Percentiles rank a stretch among this genome's conserved stretches.
These are phyloP conservation scores for Meta bourneti DNA, from an alignment of 2,888 invertebrate species.

Conservation along the genomic window DNA sequence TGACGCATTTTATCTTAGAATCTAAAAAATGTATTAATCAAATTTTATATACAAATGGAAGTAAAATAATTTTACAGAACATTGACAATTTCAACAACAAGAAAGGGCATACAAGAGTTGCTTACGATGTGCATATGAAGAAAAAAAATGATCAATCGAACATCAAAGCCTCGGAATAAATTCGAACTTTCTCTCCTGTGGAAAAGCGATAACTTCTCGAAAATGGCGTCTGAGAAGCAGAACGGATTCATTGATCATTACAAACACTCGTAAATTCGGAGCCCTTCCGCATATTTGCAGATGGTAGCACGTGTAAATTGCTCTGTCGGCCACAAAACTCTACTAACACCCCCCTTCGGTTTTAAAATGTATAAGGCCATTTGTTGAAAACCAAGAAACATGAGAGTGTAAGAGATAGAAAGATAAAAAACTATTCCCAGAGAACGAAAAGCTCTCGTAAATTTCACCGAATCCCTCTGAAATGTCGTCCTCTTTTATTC, in stretches of 20 bases:
- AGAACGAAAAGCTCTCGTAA: slow-evolving; percentile 56
- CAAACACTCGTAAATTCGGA: slow-evolving; percentile 55
- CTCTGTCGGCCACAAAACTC: slow-evolving; percentile 62
- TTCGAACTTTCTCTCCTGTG: not conserved
- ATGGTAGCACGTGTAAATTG: slow-evolving; percentile 59
- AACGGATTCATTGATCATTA: slow-evolving; percentile 64
- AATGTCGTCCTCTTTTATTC: slow-evolving; percentile 53
- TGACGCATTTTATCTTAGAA: no score
- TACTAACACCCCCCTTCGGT: slow-evolving; percentile 28
- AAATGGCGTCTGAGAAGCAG: not conserved
- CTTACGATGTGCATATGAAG: no score
- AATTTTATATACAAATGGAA: no score
- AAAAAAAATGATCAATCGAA: not conserved
- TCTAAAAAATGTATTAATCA: no score
- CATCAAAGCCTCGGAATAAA: not conserved
- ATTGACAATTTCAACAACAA: no score
- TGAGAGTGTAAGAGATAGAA: not conserved
- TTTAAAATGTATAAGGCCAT: slow-evolving; percentile 72
- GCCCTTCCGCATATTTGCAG: slow-evolving; percentile 49
- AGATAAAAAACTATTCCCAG: slow-evolving; percentile 5
- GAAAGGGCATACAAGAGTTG: no score
- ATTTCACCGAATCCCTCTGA: slow-evolving; percentile 40
- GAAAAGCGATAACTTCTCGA: slow-evolving; percentile 30
- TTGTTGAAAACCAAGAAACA: slow-evolving; percentile 54
- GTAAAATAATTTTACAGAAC: no score